Evolutionary conservation across 2,113 vertebrate genomes (phyloP).

Genomic region (Setophaga kirtlandii): DNA sequence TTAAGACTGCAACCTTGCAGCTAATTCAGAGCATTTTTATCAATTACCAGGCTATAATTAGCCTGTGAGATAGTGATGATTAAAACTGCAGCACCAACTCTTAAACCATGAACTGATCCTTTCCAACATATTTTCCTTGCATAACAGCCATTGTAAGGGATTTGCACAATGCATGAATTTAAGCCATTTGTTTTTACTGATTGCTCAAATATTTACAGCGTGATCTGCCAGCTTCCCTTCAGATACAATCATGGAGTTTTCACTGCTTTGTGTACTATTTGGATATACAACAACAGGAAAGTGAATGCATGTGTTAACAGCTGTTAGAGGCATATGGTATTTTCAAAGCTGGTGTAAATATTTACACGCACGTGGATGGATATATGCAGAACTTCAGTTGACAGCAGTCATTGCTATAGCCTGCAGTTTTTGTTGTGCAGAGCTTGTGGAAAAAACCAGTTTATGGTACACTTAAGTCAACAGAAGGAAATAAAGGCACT

Average conservation of each 20-base stretch:
- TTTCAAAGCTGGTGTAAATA: constrained; percentile 33
- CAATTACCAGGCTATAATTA: constrained; percentile 12
- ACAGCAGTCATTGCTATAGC: not conserved
- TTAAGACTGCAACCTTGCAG: not conserved
- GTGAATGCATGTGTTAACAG: not conserved
- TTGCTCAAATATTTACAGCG: constrained; percentile 20
- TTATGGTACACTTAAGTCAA: not conserved
- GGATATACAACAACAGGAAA: not conserved
- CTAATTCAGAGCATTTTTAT: constrained; percentile 42
- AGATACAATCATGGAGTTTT: not conserved
- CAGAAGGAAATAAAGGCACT: not conserved
- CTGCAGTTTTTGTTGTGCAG: not conserved
- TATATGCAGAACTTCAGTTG: not conserved
- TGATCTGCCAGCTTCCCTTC: not conserved
- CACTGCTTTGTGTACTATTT: not conserved
- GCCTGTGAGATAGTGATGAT: not conserved
- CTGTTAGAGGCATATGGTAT: constrained; percentile 5
- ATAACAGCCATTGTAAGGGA: not conserved
- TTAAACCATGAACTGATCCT: not conserved
- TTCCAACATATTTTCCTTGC: not conserved
- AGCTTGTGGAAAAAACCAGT: not conserved
- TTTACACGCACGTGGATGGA: constrained; percentile 6
- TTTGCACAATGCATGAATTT: not conserved
- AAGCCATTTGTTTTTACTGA: not conserved
- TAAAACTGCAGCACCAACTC: not conserved